Evolutionary conservation across 1,140 invertebrate species (phyloP).

Genomic region (Kradibia gibbosae): DNA sequence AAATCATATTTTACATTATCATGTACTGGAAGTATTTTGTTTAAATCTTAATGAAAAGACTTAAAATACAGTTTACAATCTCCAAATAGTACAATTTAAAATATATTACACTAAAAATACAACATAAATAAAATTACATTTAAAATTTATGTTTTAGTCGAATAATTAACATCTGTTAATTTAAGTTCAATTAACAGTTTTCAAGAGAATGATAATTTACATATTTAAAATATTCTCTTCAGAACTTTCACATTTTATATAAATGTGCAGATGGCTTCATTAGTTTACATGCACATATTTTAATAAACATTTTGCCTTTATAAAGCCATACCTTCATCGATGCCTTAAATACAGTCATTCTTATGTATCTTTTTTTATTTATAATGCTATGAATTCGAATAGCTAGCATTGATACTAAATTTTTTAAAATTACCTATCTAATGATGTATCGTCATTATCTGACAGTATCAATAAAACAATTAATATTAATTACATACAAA

Average conservation of each 20-base stretch:
- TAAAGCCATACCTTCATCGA: conserved; percentile 52
- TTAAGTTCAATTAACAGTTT: conserved; percentile 20
- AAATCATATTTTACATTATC: conserved; percentile 31
- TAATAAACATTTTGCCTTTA: conserved; percentile 45
- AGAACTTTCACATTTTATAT: background rate
- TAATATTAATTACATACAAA: conserved; percentile 10
- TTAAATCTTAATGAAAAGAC: conserved; percentile 39
- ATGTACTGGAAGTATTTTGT: conserved; percentile 42
- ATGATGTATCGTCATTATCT: conserved; percentile 31
- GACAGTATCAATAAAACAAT: conserved; percentile 31
- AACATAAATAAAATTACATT: conserved; percentile 37
- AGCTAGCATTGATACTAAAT: conserved; percentile 16
- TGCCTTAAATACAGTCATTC: conserved; percentile 40
- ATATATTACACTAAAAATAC: conserved; percentile 38
- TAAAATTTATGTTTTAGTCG: conserved; percentile 34
- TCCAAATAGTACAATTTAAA: conserved; percentile 28
- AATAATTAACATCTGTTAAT: too few species aligned
- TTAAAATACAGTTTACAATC: conserved; percentile 4
- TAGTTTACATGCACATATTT: conserved; percentile 29
- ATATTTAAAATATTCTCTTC: conserved; percentile 14
- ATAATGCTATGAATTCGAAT: conserved; percentile 28
- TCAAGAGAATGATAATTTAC: conserved; percentile 21
- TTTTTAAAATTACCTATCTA: conserved; percentile 37
- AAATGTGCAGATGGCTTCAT: conserved; percentile 6
- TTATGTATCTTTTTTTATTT: conserved; percentile 23